A percentile compares a stretch with the other conserved stretches of the same genome.
phyloP scores from a whole-genome alignment of 2,888 invertebrate species.

The Caenorhabditis imperialis region DNA sequence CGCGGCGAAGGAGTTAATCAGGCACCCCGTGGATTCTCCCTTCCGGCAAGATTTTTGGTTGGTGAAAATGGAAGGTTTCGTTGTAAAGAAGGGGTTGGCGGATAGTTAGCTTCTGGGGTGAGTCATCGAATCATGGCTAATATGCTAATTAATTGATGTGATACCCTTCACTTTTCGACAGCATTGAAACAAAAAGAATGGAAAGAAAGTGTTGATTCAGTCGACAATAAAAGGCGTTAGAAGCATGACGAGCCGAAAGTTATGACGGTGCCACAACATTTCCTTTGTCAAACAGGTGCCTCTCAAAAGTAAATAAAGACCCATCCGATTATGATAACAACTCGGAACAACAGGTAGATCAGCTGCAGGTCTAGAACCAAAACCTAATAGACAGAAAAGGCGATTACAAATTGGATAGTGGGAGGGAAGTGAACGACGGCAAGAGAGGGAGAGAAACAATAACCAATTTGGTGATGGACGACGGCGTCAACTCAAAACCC shows the following conservation, averaged over 20 bases:
- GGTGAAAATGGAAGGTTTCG: not conserved
- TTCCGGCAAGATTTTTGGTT: slow-evolving; percentile 43
- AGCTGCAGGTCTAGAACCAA: not conserved
- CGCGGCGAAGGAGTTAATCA: slow-evolving; percentile 37
- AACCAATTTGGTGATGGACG: slow-evolving; percentile 54
- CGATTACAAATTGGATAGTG: slow-evolving; percentile 33
- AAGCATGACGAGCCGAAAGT: slow-evolving; percentile 4
- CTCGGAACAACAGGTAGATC: not conserved
- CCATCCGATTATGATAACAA: slow-evolving; percentile 26
- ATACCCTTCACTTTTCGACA: too few species aligned
- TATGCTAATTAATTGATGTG: too few species aligned
- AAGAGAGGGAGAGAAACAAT: slow-evolving; percentile 30
- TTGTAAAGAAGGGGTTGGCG: not conserved
- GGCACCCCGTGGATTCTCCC: slow-evolving; percentile 1
- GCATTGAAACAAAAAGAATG: too few species aligned
- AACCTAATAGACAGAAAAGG: slow-evolving; percentile 48
- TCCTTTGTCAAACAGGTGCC: slow-evolving; percentile 1
- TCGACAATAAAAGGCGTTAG: slow-evolving; percentile 9
- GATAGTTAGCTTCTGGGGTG: slow-evolving; percentile 3
- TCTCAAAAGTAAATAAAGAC: slow-evolving; percentile 6
- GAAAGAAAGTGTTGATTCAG: slow-evolving; percentile 14
- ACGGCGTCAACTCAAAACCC: slow-evolving; percentile 53
- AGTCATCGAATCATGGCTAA: not conserved
- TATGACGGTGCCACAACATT: not conserved
- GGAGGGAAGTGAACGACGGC: slow-evolving; percentile 6